Base-by-base conservation (phyloP, 1,140 invertebrate species). In the Penaeus japonicus region DNA sequence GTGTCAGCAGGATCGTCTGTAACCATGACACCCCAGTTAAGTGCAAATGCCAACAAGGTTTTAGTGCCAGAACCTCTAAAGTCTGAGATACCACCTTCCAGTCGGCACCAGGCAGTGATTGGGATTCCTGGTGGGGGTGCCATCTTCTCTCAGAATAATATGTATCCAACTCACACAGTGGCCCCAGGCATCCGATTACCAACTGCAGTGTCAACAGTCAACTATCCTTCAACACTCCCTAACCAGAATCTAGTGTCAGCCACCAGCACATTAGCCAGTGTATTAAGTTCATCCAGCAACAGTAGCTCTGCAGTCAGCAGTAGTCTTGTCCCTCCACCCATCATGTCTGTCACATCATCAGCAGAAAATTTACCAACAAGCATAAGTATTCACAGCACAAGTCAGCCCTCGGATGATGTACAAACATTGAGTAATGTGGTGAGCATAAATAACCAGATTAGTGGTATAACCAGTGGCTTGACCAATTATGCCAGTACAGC, bases 101-200 rank as follows among this genome's bases (percentile, higher is more conserved):
- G 85, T 78, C 81, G 89, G n/a, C 90, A 91, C 75, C 89, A 91
- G 82, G 89, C 90, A 39, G 84, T 91, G 35, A 91, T 91, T 82
- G 91, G 90, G 54, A 91, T 91, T 77, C 91, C 91, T 54, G 91
- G 90, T 27, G 90, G 91, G 80, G 90, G 89, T 15, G 90, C 90
- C 30, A 90, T 90, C n/a, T 70, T 83, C 20, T 89, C 89, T 15
- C 89, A 89, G 55, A 85, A 82, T 22, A 87, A 27, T 24, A 89
- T 89, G 54, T 90, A 90, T 47, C 89, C 85, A n/a, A 89, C 87
- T 65, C 90, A 89, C 30, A 75, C 82, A 82, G 89, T 89, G 59
- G 82, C 85, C 47, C 87, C 85, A 20, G 89, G 85, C 30, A 86
- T 89, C 22, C 65, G 86, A 20, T 70, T 89, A n/a, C 80, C 90